These are phyloP conservation scores for Stegastes partitus DNA, from an alignment of 2,113 vertebrate species.

Conservation along the genomic window DNA sequence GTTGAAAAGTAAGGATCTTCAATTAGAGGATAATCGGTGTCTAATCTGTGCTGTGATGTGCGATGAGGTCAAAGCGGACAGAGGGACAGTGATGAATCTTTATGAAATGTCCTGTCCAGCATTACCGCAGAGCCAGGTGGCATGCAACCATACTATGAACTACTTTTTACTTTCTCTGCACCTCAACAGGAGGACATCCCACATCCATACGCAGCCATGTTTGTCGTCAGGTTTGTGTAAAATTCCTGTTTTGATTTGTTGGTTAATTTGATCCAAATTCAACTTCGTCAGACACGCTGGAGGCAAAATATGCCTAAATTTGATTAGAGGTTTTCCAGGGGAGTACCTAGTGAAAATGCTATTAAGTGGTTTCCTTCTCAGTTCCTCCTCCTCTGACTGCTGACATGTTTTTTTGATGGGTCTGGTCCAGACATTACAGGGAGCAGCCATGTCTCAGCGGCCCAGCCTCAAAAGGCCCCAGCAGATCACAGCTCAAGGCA, in stretches of 20 bases:
- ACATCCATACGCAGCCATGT: neutral
- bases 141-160: slow-evolving; percentile 45
- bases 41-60: slow-evolving; percentile 82
- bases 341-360: slow-evolving; percentile 50
- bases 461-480: slow-evolving; percentile 80
- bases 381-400: slow-evolving; percentile 62
- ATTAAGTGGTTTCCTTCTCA: slow-evolving; percentile 64
- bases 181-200: neutral
- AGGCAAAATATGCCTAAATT: slow-evolving; percentile 44
- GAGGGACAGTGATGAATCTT: slow-evolving; percentile 83
- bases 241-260: slow-evolving; percentile 24
- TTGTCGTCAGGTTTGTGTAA: slow-evolving; percentile 21
- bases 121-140: slow-evolving; percentile 64
- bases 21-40: slow-evolving; percentile 82
- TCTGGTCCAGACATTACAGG: slow-evolving; percentile 75
- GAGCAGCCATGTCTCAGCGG: slow-evolving; percentile 77
- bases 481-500: slow-evolving; percentile 84
- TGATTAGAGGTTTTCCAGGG: slow-evolving; percentile 47
- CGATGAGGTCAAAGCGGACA: slow-evolving; percentile 84
- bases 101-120: slow-evolving; percentile 78
- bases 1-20: slow-evolving; percentile 80
- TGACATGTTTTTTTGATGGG: slow-evolving; percentile 72
- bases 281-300: slow-evolving; percentile 28
- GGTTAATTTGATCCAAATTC: slow-evolving; percentile 19
- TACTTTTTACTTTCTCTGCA: slow-evolving; percentile 20